Evolutionary conservation across 1,140 invertebrate genomes (phyloP), one percentile per base, ranked within the genome.

Genomic region (Cheumatopsyche charites): DNA sequence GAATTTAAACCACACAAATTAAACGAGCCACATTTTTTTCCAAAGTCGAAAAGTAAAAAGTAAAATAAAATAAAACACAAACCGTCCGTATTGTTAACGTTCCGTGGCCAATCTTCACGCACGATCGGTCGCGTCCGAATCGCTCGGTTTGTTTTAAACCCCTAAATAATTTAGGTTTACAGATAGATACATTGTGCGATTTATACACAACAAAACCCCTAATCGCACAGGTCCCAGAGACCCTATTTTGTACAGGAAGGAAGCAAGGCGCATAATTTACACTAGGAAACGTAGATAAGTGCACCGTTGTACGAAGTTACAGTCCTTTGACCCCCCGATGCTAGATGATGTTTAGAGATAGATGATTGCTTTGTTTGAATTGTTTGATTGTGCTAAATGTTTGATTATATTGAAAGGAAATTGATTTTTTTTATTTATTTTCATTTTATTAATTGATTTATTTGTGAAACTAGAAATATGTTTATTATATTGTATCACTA

Each of bases 311-410:
- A 9, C 29, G 29, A 3, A 3, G 72, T 73, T 73, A 70, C 42
- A 52, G 72, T 62, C 19, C 61, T 26, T 63, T 29, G 29, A 52
- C 61, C n/a, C 41, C 12, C 13, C 43, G 58, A n/a, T n/a, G n/a
- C n/a, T 49, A 72, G 70, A 72, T 72, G 62, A 72, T 45, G 70
- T 26, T 43, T 67, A n/a, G 55, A 72, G 70, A 72, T 72, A 66
- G 66, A 58, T 67, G 36, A 47, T 25, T 12, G 12, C 19, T 5
- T 12, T 12, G 55, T 55, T 68, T 29, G 49, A 26, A n/a, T 13
- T 12, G n/a, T 29, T 15, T 23, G 47, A 17, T 19, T 41, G 11
- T 25, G 17, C 19, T 29, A 13, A 58, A 41, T 7, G 21, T 63
- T 41, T 41, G 23, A 11, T 25, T 25, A 41, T 62, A 41, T 26